These are phyloP conservation scores for Diarsia dahlii DNA, from an alignment of 2,888 invertebrate species.

Conservation along the genomic window DNA sequence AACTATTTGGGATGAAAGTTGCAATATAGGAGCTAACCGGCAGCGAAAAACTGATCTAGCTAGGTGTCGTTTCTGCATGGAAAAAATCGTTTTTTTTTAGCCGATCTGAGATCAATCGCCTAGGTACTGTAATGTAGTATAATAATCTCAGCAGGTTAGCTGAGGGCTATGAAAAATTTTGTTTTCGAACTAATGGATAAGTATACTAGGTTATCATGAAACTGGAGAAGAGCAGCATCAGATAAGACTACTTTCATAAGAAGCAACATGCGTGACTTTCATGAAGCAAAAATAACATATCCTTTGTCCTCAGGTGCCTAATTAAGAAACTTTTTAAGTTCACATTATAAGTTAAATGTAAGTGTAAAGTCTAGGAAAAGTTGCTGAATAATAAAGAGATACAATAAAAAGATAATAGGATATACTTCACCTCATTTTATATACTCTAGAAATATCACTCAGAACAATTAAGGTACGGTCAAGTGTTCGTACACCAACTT, in stretches of 20 bases:
- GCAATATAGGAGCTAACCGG: not conserved
- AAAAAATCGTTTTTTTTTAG: not conserved
- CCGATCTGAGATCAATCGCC: not conserved
- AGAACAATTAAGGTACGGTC: not conserved
- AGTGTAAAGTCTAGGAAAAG: constrained; percentile 9
- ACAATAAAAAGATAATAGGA: constrained; percentile 5
- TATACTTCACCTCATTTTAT: not conserved
- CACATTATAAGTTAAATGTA: constrained; percentile 41
- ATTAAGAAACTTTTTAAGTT: constrained; percentile 51
- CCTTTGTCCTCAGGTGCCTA: constrained; percentile 10
- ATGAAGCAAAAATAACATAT: constrained; percentile 13
- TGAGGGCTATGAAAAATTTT: not conserved
- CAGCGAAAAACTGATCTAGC: not conserved
- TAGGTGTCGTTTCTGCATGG: not conserved
- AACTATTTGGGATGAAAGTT: not conserved
- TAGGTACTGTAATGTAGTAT: not conserved
- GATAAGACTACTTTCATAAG: not conserved
- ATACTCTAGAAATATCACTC: not conserved
- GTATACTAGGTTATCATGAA: too few relatives aligned
- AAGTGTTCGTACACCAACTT: not conserved
- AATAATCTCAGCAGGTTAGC: not conserved
- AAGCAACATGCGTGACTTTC: not conserved
- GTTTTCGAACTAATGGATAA: not conserved
- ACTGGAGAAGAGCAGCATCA: not conserved
- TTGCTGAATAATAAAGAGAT: constrained; percentile 6